phyloP scores from a whole-genome alignment of 1,140 invertebrate genomes.

The Platyscapa corneri region DNA sequence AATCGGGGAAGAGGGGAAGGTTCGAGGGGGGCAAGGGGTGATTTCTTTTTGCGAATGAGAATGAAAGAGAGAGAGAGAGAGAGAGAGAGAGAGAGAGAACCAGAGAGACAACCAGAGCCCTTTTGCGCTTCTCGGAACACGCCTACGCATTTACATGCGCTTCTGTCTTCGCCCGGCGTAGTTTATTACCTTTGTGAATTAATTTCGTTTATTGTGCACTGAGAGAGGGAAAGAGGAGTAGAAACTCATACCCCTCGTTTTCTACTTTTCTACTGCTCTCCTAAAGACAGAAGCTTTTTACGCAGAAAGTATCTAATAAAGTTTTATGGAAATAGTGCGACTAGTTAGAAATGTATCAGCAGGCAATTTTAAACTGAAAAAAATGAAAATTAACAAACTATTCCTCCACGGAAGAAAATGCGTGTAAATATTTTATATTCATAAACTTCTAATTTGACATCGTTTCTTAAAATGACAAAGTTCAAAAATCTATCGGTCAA shows the following conservation, averaged over 20 bases:
- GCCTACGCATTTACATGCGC: conserved; percentile 43
- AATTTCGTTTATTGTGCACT: conserved; percentile 56
- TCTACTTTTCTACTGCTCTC: neutral
- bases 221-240: neutral
- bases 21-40: neutral
- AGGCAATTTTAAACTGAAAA: neutral
- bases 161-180: conserved; percentile 39
- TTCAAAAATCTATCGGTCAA: too few species aligned
- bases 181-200: conserved; percentile 47
- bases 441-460: too few species aligned
- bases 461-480: too few species aligned
- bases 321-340: neutral
- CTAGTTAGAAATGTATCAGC: neutral
- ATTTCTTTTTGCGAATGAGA: conserved; percentile 39
- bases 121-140: conserved; percentile 45
- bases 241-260: neutral
- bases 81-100: too few species aligned
- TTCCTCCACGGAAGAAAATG: too few species aligned
- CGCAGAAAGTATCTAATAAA: neutral
- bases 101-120: neutral
- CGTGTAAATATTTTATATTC: too few species aligned
- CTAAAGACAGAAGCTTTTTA: neutral
- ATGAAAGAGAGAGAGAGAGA: conserved; percentile 39
- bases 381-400: too few species aligned
- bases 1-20: conserved; percentile 10